Evolutionary conservation across 2,797 vertebrate species (phyloP).

Genomic region (Amniataba percoides): DNA sequence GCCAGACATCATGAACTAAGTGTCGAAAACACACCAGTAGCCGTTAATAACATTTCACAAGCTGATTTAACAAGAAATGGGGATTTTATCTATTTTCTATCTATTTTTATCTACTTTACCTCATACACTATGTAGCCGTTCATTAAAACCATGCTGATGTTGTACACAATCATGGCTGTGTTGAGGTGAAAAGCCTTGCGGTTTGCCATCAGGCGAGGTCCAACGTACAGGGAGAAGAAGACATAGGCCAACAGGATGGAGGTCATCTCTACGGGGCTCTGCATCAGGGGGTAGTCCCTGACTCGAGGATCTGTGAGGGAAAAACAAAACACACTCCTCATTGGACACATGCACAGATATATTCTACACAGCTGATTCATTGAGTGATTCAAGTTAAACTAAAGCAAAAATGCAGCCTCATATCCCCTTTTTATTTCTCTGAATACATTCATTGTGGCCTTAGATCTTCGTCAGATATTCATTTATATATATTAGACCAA

Average conservation of each 20-base stretch:
- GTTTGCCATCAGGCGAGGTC: constrained; percentile 94
- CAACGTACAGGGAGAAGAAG: constrained; percentile 88
- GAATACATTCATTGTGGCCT: neutral
- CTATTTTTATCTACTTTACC: constrained; percentile 85
- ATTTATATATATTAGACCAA: neutral
- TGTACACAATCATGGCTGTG: constrained; percentile 93
- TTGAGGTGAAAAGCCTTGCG: constrained; percentile 93
- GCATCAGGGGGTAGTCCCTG: constrained; percentile 91
- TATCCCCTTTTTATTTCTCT: too few species aligned
- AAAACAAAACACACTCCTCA: too few species aligned
- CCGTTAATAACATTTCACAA: neutral
- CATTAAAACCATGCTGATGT: constrained; percentile 92
- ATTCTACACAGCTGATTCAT: neutral
- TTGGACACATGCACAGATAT: too few species aligned
- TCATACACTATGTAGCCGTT: constrained; percentile 95
- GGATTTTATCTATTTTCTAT: neutral
- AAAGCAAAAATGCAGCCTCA: neutral
- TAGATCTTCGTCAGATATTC: neutral
- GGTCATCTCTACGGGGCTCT: constrained; percentile 89
- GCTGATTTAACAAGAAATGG: neutral
- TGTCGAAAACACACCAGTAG: constrained; percentile 27
- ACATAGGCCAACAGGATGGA: constrained; percentile 90
- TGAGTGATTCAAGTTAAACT: neutral
- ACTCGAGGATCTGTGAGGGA: constrained; percentile 88
- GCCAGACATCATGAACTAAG: constrained; percentile 95